A percentile compares a stretch with the other conserved stretches of the same genome.
Evolutionary conservation across 2,113 vertebrate genomes (phyloP).

Genomic region (Lipophrys pholis): DNA sequence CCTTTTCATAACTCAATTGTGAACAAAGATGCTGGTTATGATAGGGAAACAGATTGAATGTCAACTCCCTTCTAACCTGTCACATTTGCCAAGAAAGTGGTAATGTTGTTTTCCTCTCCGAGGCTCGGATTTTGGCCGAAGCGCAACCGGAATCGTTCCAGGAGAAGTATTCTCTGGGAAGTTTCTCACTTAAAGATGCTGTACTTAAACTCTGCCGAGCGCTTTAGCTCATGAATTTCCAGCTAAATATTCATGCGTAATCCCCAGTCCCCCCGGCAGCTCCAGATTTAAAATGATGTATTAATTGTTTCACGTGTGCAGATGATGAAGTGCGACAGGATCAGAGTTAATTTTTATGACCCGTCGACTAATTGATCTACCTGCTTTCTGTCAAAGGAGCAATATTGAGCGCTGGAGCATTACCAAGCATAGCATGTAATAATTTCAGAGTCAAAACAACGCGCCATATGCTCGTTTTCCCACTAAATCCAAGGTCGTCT

Average conservation of each 20-base stretch:
- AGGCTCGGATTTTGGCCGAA: slow-evolving; percentile 66
- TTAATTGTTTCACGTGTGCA: slow-evolving; percentile 54
- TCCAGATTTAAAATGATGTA: slow-evolving; percentile 24
- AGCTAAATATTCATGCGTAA: slow-evolving; percentile 39
- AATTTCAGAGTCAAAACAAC: slow-evolving; percentile 53
- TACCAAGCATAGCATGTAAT: slow-evolving; percentile 46
- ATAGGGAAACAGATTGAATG: slow-evolving; percentile 78
- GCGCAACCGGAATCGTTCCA: slow-evolving; percentile 69
- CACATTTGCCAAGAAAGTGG: slow-evolving; percentile 75
- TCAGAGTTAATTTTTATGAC: slow-evolving; percentile 52
- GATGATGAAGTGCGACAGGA: slow-evolving; percentile 37
- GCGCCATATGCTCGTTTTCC: slow-evolving; percentile 53
- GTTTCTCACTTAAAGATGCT: slow-evolving; percentile 65
- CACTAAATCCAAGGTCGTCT: slow-evolving; percentile 50
- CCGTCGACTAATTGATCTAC: slow-evolving; percentile 50
- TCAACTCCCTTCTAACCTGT: slow-evolving; percentile 74
- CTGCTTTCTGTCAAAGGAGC: slow-evolving; percentile 55
- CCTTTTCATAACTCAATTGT: slow-evolving; percentile 63
- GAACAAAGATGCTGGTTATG: slow-evolving; percentile 74
- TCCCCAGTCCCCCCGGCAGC: slow-evolving; percentile 27
- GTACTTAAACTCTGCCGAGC: slow-evolving; percentile 45
- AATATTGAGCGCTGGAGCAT: slow-evolving; percentile 37
- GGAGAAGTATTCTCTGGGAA: slow-evolving; percentile 60
- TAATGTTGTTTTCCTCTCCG: slow-evolving; percentile 67
- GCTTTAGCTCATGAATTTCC: slow-evolving; percentile 37